Evolutionary conservation across 2,797 vertebrate genomes (phyloP).

Genomic region (Scleropages formosus): DNA sequence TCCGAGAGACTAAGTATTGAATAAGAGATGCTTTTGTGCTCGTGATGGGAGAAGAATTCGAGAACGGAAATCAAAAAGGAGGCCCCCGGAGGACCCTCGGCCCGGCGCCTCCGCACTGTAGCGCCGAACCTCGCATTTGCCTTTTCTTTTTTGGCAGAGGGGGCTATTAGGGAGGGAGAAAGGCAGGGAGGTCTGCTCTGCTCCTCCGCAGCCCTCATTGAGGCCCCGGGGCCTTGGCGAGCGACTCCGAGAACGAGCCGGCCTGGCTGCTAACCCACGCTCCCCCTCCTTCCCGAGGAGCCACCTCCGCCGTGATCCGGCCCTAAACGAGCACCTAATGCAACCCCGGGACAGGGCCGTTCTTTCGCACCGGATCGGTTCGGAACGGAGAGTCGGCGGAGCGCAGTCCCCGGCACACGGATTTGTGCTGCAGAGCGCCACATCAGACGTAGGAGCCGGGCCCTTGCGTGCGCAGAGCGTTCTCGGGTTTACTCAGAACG

Average conservation of each 20-base stretch:
- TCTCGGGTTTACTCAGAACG: slow-evolving; percentile 1
- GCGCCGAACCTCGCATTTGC: slow-evolving; percentile 14
- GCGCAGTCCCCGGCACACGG: neutral
- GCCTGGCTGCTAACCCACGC: neutral
- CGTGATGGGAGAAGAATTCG: neutral
- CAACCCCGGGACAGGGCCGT: no score
- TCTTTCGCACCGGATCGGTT: no score
- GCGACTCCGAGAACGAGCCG: neutral
- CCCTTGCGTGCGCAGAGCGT: neutral
- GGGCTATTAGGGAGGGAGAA: slow-evolving; percentile 3
- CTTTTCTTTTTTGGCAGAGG: slow-evolving; percentile 17
- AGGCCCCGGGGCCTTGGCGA: neutral
- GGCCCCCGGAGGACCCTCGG: neutral
- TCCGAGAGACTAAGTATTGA: slow-evolving; percentile 23
- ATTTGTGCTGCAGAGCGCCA: neutral
- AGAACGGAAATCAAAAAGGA: neutral
- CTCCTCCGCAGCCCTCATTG: neutral
- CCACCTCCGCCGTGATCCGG: neutral
- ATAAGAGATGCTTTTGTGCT: neutral
- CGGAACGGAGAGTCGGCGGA: no score
- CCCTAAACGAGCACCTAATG: neutral
- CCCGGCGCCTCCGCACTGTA: neutral
- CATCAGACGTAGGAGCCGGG: no score
- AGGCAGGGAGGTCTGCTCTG: slow-evolving; percentile 3
- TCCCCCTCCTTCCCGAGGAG: neutral